Evolutionary conservation across 2,113 vertebrate genomes (phyloP).

Genomic region (Brevimyrus niger): DNA sequence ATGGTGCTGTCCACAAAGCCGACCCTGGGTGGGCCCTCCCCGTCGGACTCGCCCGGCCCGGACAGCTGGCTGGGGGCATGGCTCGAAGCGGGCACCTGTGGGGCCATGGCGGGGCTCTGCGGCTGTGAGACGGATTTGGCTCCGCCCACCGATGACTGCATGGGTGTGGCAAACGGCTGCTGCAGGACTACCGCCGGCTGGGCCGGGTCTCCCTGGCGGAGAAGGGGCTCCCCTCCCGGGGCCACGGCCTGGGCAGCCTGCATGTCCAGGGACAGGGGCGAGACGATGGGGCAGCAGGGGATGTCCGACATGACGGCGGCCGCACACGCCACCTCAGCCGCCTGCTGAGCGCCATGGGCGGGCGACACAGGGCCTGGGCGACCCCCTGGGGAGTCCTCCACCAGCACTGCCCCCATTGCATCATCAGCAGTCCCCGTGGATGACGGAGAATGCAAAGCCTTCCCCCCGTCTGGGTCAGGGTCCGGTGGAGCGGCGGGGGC

Average conservation of each 20-base stretch:
- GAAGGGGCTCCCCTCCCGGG: constrained; percentile 38
- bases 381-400: constrained; percentile 44
- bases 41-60: constrained; percentile 70
- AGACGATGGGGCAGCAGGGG: constrained; percentile 57
- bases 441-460: not conserved
- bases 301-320: constrained; percentile 57
- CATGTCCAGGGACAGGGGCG: constrained; percentile 54
- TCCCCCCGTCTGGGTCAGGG: not conserved
- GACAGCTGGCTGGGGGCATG: constrained; percentile 47
- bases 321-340: constrained; percentile 39
- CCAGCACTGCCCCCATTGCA: not conserved
- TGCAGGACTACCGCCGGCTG: constrained; percentile 59
- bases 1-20: constrained; percentile 92
- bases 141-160: constrained; percentile 40
- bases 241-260: constrained; percentile 43
- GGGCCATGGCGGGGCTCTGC: constrained; percentile 62
- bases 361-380: constrained; percentile 37
- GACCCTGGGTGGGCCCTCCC: constrained; percentile 77
- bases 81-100: not conserved
- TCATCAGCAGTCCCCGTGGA: not conserved
- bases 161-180: constrained; percentile 57
- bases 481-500: not conserved
- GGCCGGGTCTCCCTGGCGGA: constrained; percentile 31
- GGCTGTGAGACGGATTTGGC: constrained; percentile 61
- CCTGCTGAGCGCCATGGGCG: constrained; percentile 40